Percentiles rank a stretch among this genome's conserved stretches.
phyloP scores from a whole-genome alignment of 2,113 vertebrate species.

The Tonatia bakeri region DNA sequence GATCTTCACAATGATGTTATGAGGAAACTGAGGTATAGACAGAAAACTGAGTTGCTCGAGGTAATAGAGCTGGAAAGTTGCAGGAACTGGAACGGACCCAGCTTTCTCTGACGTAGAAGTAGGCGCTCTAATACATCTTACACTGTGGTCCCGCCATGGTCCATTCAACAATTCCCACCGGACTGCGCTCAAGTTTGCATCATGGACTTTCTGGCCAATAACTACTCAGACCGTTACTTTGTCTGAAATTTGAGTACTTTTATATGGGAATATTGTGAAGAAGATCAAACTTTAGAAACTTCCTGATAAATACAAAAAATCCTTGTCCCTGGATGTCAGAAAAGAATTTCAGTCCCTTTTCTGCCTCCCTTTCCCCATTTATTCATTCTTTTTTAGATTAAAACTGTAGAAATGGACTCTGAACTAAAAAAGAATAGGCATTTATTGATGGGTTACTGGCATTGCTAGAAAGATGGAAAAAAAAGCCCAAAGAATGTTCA shows the following conservation, averaged over 20 bases:
- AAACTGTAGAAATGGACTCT: not conserved
- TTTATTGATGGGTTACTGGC: not conserved
- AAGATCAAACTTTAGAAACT: not conserved
- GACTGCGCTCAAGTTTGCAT: not conserved
- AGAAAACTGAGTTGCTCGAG: not conserved
- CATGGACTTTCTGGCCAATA: not conserved
- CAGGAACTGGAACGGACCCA: not conserved
- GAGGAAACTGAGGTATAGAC: not conserved
- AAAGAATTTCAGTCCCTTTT: not conserved
- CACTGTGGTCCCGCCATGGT: too few species aligned
- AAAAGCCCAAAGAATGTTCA: not conserved
- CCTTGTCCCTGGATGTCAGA: not conserved
- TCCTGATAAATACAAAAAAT: not conserved
- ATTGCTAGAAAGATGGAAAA: not conserved
- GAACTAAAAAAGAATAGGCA: not conserved
- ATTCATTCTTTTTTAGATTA: not conserved
- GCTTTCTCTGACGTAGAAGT: not conserved
- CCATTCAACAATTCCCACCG: not conserved
- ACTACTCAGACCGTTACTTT: not conserved
- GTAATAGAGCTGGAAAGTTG: not conserved
- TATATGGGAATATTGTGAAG: not conserved
- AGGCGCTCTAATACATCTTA: not conserved
- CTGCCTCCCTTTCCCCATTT: not conserved
- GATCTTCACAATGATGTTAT: not conserved
- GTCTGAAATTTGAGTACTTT: not conserved